Evolutionary conservation across 2,113 vertebrate genomes (phyloP).

Genomic region (Gymnogyps californianus): DNA sequence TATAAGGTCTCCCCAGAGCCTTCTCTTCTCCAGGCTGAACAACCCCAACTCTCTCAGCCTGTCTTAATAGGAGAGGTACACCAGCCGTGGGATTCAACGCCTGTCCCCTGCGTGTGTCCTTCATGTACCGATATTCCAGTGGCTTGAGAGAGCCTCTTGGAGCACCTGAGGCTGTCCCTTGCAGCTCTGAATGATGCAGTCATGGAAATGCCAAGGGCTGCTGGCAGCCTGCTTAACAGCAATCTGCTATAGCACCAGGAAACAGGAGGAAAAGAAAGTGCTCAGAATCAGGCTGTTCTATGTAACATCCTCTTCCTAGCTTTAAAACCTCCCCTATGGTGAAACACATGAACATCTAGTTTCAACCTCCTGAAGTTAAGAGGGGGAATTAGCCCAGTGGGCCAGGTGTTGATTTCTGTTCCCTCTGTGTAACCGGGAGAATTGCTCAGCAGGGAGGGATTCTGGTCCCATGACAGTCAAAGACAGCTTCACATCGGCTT

Average conservation of each 20-base stretch:
- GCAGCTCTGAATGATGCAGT: rapidly evolving
- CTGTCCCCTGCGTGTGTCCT: not conserved
- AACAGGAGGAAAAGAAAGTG: not conserved
- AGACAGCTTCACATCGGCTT: not conserved
- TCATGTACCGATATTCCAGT: not conserved
- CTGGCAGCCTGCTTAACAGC: not conserved
- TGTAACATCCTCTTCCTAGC: not conserved
- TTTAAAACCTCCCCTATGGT: not conserved
- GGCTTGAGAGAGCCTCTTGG: not conserved
- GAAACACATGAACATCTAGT: not conserved
- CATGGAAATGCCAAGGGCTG: not conserved
- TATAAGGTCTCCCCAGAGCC: no score
- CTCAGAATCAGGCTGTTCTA: not conserved
- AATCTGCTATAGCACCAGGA: not conserved
- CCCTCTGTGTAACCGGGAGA: not conserved
- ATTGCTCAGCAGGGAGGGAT: not conserved
- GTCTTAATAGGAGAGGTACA: no score
- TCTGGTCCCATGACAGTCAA: not conserved
- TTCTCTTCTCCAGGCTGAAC: no score
- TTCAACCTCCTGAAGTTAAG: not conserved
- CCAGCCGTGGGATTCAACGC: rapidly evolving
- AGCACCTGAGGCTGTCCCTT: not conserved
- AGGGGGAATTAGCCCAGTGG: not conserved
- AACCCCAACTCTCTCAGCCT: no score
- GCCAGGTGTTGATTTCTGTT: not conserved